Evolutionary conservation across 2,888 invertebrate species (phyloP).

Genomic region (Suillia variegata): DNA sequence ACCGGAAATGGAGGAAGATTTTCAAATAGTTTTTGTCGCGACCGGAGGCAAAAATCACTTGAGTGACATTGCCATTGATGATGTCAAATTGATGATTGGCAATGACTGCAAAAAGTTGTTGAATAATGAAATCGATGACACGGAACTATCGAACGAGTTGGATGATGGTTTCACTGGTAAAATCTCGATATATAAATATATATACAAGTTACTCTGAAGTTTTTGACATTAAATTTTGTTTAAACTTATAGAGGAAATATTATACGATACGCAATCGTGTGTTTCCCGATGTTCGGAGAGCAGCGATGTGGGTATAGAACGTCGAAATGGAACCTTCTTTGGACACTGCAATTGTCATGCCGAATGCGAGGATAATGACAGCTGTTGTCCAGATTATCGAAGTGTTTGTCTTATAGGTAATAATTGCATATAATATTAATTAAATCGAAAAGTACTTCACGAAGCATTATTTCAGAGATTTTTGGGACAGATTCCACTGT

Average conservation of each 20-base stretch:
- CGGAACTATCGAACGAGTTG: background rate
- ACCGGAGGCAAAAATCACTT: constrained; percentile 70
- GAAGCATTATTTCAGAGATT: too few species aligned
- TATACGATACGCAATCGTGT: constrained; percentile 63
- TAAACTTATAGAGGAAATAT: background rate
- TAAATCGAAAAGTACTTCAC: too few species aligned
- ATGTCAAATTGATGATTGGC: constrained; percentile 69
- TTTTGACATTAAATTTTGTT: too few species aligned
- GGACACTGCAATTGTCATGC: constrained; percentile 67
- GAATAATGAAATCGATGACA: constrained; percentile 21
- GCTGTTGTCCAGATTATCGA: constrained; percentile 73
- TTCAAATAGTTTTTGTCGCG: constrained; percentile 79
- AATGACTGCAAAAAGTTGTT: constrained; percentile 38
- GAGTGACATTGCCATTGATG: constrained; percentile 83
- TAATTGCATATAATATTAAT: too few species aligned
- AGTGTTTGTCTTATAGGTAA: constrained; percentile 63
- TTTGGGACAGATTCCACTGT: too few species aligned
- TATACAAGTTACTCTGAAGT: background rate
- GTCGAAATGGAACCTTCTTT: constrained; percentile 31
- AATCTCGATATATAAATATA: background rate
- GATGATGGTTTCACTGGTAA: too few species aligned
- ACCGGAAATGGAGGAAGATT: constrained; percentile 61
- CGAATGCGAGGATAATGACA: constrained; percentile 63
- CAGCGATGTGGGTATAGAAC: constrained; percentile 23
- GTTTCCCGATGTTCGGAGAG: constrained; percentile 62